Evolutionary conservation across 2,797 vertebrate genomes (phyloP).

Genomic region (Sciurus carolinensis): DNA sequence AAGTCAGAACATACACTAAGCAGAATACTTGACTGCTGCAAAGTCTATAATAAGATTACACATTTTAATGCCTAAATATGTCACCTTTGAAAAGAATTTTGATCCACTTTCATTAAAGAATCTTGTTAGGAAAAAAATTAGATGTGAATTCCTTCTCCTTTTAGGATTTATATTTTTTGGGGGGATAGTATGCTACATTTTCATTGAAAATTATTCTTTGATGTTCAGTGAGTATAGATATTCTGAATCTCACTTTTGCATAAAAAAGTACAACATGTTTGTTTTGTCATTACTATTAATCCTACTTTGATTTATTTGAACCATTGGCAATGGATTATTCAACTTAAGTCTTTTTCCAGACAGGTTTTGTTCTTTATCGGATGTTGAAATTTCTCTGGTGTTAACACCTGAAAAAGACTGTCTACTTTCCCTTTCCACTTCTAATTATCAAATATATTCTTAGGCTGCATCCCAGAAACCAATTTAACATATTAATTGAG

Average conservation of each 20-base stretch:
- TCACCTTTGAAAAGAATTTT: constrained; percentile 73
- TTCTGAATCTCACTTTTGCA: constrained; percentile 28
- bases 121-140: constrained; percentile 53
- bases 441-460: constrained; percentile 70
- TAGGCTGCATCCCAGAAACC: constrained; percentile 59
- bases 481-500: constrained; percentile 63
- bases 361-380: constrained; percentile 52
- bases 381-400: constrained; percentile 72
- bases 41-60: constrained; percentile 79
- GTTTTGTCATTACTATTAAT: constrained; percentile 81
- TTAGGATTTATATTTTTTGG: constrained; percentile 41
- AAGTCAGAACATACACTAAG: constrained; percentile 72
- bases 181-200: constrained; percentile 18
- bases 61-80: constrained; percentile 76
- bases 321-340: constrained; percentile 74
- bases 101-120: constrained; percentile 68
- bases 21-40: constrained; percentile 50
- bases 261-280: constrained; percentile 76
- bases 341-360: constrained; percentile 74
- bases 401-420: constrained; percentile 65
- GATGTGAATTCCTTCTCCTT: constrained; percentile 63
- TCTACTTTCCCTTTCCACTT: constrained; percentile 73
- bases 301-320: constrained; percentile 81
- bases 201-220: constrained; percentile 76
- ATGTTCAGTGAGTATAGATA: constrained; percentile 69